phyloP scores from a whole-genome alignment of 2,797 vertebrate genomes.

The Bufotes viridis region DNA sequence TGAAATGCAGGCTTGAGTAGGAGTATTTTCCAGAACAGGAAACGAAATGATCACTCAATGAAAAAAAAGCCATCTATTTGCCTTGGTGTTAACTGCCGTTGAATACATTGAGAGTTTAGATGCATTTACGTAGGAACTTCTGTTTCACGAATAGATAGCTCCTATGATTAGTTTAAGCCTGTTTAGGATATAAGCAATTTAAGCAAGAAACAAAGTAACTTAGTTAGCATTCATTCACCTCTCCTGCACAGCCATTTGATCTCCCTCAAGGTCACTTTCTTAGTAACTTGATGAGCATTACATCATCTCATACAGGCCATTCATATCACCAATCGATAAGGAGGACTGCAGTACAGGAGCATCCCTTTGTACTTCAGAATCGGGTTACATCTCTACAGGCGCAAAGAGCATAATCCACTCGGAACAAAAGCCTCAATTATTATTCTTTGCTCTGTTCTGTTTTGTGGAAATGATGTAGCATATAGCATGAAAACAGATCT shows the following conservation, averaged over 20 bases:
- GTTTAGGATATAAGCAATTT: constrained; percentile 60
- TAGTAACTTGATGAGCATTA: constrained; percentile 76
- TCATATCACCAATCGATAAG: constrained; percentile 82
- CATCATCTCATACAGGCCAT: constrained; percentile 79
- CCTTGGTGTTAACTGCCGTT: constrained; percentile 19
- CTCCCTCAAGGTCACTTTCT: constrained; percentile 73
- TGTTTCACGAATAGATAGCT: constrained; percentile 63
- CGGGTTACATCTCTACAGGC: constrained; percentile 68
- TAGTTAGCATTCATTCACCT: constrained; percentile 62
- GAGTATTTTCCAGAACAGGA: constrained; percentile 23
- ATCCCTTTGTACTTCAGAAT: constrained; percentile 60
- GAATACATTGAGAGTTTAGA: constrained; percentile 29
- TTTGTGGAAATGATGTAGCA: constrained; percentile 38
- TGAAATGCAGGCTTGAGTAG: constrained; percentile 4
- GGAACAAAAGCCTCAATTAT: constrained; percentile 63
- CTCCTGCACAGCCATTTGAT: constrained; percentile 65
- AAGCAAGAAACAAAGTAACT: constrained; percentile 58
- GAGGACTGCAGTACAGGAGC: constrained; percentile 70
- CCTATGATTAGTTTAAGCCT: constrained; percentile 52
- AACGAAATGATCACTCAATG: constrained; percentile 48
- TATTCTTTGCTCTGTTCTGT: constrained; percentile 35
- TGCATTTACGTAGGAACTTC: constrained; percentile 42
- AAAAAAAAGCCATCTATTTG: constrained; percentile 25
- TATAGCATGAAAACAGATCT: constrained; percentile 40
- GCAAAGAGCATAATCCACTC: constrained; percentile 53